A percentile compares a stretch with the other conserved stretches of the same genome.
phyloP scores from a whole-genome alignment of 2,888 invertebrate species.

The Xiphydria camelus region DNA sequence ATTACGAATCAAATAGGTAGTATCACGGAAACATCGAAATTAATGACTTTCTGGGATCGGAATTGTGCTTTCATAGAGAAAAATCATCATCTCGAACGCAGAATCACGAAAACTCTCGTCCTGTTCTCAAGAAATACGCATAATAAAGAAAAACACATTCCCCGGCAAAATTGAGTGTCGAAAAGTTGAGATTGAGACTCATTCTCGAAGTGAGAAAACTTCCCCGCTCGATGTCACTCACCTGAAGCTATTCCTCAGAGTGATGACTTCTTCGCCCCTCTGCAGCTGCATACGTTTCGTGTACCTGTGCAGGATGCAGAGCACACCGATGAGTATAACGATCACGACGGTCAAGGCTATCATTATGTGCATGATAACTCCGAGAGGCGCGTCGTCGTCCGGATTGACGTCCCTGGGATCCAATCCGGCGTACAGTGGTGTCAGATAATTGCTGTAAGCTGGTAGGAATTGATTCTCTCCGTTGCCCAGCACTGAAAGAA shows the following conservation, averaged over 20 bases:
- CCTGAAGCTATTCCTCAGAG: constrained; percentile 69
- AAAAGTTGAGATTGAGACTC: no score
- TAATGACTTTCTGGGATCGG: constrained; percentile 8
- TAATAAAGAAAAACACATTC: no score
- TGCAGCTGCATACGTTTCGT: constrained; percentile 69
- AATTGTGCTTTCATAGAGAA: constrained; percentile 4
- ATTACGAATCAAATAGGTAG: no score
- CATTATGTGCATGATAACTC: constrained; percentile 71
- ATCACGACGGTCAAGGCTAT: constrained; percentile 68
- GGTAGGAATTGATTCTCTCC: constrained; percentile 60
- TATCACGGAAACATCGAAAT: no score
- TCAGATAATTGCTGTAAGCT: constrained; percentile 77
- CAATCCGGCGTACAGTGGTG: constrained; percentile 73
- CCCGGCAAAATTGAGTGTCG: no score
- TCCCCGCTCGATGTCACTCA: constrained; percentile 54
- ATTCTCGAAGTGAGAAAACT: no score
- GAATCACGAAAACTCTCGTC: no score
- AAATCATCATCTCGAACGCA: neutral
- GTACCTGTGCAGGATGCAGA: constrained; percentile 70
- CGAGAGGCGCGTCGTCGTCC: constrained; percentile 59
- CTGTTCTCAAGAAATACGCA: no score
- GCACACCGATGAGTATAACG: constrained; percentile 64
- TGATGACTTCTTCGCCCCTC: constrained; percentile 70
- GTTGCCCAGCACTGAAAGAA: constrained; percentile 59
- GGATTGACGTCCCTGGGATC: constrained; percentile 55